Evolutionary conservation across 2,113 vertebrate species (phyloP).

Genomic region (Tautogolabrus adspersus): DNA sequence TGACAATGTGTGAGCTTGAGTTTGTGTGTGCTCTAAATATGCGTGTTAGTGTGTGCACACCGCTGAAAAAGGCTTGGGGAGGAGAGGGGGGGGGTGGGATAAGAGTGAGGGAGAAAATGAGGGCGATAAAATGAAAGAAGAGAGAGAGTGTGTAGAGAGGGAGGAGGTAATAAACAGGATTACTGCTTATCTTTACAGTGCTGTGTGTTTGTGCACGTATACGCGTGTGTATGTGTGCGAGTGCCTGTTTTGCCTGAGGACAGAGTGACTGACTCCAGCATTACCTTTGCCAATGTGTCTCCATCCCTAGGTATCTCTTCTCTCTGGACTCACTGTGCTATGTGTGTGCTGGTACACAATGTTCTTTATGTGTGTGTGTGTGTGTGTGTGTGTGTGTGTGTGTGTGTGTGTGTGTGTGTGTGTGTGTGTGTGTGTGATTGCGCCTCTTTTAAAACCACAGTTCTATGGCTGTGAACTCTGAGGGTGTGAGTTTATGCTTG

Average conservation of each 20-base stretch:
- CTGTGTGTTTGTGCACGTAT: constrained; percentile 13
- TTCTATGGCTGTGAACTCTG: constrained; percentile 21
- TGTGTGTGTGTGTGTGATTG: not conserved
- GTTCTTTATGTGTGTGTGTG: constrained; percentile 25
- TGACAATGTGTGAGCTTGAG: constrained; percentile 55
- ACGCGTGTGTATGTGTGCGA: constrained; percentile 12
- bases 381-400: constrained; percentile 2
- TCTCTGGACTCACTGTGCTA: constrained; percentile 61
- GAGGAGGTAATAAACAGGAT: constrained; percentile 81
- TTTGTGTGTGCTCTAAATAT: constrained; percentile 9
- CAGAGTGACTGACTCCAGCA: constrained; percentile 72
- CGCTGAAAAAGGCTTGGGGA: constrained; percentile 66
- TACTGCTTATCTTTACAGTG: constrained; percentile 78
- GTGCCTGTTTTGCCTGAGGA: constrained; percentile 60
- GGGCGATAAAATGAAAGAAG: constrained; percentile 73
- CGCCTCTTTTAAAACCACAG: constrained; percentile 17
- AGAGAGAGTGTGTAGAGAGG: constrained; percentile 69
- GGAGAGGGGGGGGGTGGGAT: constrained; percentile 53
- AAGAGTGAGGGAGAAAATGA: constrained; percentile 64
- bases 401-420: constrained; percentile 36
- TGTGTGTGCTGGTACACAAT: constrained; percentile 56
- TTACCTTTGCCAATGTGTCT: constrained; percentile 71
- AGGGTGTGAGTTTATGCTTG: constrained; percentile 9
- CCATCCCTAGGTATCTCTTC: constrained; percentile 71
- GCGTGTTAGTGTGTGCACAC: constrained; percentile 7